Percentiles rank a stretch among this genome's conserved stretches.
Evolutionary conservation across 2,888 invertebrate species (phyloP).

Genomic region (Coecobrya sp.): DNA sequence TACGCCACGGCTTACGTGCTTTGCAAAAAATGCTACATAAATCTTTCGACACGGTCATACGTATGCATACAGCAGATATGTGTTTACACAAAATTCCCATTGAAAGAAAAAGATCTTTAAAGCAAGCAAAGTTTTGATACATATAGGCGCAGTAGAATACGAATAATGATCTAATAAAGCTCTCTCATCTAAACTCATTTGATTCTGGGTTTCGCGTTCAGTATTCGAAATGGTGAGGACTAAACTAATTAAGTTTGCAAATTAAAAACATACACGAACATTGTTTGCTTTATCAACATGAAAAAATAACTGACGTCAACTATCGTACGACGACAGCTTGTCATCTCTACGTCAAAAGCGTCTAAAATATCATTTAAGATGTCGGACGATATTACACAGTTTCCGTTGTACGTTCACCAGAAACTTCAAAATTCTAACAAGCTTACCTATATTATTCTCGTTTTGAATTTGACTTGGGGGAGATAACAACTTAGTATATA

Average conservation of each 20-base stretch:
- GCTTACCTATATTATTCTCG: no score
- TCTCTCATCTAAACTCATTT: no score
- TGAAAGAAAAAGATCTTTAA: background rate
- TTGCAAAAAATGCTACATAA: background rate
- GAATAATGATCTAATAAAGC: background rate
- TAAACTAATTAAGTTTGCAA: slow-evolving; percentile 1
- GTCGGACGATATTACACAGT: background rate
- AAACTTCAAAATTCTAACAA: no score
- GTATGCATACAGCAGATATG: background rate
- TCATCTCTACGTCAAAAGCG: background rate
- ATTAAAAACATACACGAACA: background rate
- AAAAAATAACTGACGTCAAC: slow-evolving; percentile 9
- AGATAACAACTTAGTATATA: no score
- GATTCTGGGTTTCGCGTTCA: no score
- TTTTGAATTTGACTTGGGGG: no score
- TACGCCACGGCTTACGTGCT: background rate
- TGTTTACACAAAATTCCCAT: background rate
- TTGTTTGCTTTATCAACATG: background rate
- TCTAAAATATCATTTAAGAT: background rate
- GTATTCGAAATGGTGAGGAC: no score
- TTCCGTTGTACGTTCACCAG: no score
- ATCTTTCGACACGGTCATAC: background rate
- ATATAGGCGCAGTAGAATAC: background rate
- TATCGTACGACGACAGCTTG: background rate
- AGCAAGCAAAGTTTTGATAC: background rate